Evolutionary conservation across 1,140 invertebrate species (phyloP).

Genomic region (Drosophila kepulauana): DNA sequence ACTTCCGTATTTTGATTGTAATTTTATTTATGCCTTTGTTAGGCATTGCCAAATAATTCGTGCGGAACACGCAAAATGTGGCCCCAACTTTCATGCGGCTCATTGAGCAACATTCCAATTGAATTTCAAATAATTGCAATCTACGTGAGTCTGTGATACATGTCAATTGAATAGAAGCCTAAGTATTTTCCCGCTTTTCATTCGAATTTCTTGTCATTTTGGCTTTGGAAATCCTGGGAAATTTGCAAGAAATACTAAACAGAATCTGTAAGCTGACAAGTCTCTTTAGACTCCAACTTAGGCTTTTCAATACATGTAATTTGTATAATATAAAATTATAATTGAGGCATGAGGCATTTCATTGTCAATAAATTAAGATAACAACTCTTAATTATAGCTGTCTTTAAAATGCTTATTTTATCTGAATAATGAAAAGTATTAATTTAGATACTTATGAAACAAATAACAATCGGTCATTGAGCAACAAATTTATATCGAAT

Average conservation of each 20-base stretch:
- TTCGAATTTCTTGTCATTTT: background rate
- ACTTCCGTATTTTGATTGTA: slow-evolving; percentile 28
- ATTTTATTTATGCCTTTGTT: slow-evolving; percentile 55
- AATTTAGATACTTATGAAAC: no score
- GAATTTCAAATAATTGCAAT: slow-evolving; percentile 70
- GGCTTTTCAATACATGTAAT: no score
- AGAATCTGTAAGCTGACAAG: background rate
- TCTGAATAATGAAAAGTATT: no score
- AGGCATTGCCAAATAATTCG: slow-evolving; percentile 51
- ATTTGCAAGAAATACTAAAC: background rate
- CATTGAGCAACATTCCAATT: slow-evolving; percentile 73
- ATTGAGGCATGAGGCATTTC: no score
- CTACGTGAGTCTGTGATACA: slow-evolving; percentile 29
- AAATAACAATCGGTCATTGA: no score
- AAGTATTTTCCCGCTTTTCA: background rate
- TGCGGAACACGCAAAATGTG: slow-evolving; percentile 58
- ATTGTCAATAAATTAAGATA: no score
- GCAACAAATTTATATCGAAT: no score
- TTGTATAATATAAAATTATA: no score
- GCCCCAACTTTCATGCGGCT: slow-evolving; percentile 54
- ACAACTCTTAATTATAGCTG: no score
- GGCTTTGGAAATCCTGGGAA: background rate
- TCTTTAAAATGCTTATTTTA: no score
- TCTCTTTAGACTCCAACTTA: background rate
- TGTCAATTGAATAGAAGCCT: slow-evolving; percentile 7